A percentile compares a stretch with the other conserved stretches of the same genome.
These are phyloP conservation scores for Plumapathes pennacea DNA, from an alignment of 92 coral and sea anemone species.

Conservation along the genomic window DNA sequence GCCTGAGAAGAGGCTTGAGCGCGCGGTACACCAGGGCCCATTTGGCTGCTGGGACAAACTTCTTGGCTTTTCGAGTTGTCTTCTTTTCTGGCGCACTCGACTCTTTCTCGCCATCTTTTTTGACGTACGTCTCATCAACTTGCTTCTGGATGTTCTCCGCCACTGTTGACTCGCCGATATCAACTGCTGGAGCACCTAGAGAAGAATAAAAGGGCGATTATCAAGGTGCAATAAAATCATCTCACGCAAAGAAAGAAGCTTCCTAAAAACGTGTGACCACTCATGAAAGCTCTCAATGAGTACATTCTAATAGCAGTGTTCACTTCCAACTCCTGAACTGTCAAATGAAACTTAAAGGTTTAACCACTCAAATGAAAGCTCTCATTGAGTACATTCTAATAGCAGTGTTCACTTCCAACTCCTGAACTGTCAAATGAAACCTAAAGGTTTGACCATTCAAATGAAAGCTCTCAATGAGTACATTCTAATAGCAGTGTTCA, in stretches of 20 bases:
- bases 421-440: no score
- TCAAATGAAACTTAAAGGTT: no score
- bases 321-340: no score
- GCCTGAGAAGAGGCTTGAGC: constrained; percentile 92
- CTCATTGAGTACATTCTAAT: no score
- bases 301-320: no score
- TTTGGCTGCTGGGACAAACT: constrained; percentile 89
- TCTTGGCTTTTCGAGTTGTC: constrained; percentile 10
- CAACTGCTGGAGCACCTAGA: constrained; percentile 1
- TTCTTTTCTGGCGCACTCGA: constrained; percentile 18
- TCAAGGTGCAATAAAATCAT: background rate
- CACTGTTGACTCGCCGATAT: constrained; percentile 47
- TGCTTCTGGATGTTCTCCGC: constrained; percentile 85
- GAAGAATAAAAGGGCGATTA: background rate
- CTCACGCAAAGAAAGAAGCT: background rate
- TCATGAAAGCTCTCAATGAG: no score
- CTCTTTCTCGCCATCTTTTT: constrained; percentile 54
- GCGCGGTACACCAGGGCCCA: constrained; percentile 99
- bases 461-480: no score
- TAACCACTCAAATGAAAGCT: no score
- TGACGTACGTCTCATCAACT: constrained; percentile 88
- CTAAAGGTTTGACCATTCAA: no score
- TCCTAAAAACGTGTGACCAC: background rate
- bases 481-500: no score
- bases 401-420: no score